Base-by-base conservation (phyloP, 2,888 invertebrate genomes). In the Sphaeridia pumilis region DNA sequence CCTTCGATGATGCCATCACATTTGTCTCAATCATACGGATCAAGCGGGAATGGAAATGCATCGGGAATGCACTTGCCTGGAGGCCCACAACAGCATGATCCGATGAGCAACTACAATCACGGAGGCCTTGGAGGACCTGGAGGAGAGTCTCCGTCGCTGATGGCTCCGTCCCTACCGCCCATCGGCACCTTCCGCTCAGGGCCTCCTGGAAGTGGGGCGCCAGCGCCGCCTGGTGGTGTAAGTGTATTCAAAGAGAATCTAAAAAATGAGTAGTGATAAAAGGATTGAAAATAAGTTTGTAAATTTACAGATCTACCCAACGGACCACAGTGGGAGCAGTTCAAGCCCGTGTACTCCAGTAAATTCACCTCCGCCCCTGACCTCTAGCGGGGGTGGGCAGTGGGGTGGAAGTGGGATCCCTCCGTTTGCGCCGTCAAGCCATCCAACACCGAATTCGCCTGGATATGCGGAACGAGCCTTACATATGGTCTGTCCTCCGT, bases 261-360 rank as follows among this genome's bases (percentile, higher is more conserved):
- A n/a, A n/a, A n/a, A n/a, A n/a, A n/a, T n/a, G n/a, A n/a, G n/a
- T n/a, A n/a, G n/a, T n/a, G n/a, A n/a, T n/a, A n/a, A n/a, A n/a
- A n/a, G n/a, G n/a, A n/a, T n/a, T n/a, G n/a, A n/a, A n/a, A n/a
- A n/a, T n/a, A n/a, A n/a, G n/a, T n/a, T n/a, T n/a, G n/a, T n/a
- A n/a, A n/a, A n/a, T n/a, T n/a, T n/a, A 12, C 70, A 78, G 78
- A 78, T 78, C 67, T 78, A 78, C 68, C 76, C 78, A 57, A 74
- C 75, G 66, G 76, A 76, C 69, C 75, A 76, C 69, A 83, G 83
- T 73, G 80, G 86, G 66, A 87, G 87, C 69, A 88, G 89, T 75
- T 89, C 90, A 68, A 90, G 90, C 69, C 90, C 92, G 61, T 86
- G 88, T 67, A 92, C 93, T 57, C 93, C 93, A 57, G 89, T 92